Evolutionary conservation across 2,888 invertebrate species (phyloP), one percentile per base, ranked within the genome.

Genomic region (Drosophila prolongata): DNA sequence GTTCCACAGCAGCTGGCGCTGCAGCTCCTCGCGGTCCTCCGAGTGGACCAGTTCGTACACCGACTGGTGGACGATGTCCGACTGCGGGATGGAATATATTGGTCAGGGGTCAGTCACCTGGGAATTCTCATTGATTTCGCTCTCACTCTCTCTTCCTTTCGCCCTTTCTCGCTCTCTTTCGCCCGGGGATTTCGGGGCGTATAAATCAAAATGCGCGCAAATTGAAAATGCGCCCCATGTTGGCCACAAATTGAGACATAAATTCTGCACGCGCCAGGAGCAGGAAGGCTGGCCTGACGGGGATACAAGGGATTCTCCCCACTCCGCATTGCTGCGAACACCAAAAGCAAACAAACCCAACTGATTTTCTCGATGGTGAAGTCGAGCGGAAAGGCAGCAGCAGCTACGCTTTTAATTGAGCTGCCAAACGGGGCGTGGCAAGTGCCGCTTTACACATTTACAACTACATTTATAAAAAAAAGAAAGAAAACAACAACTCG

Each of bases 11-110:
- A 99, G 93, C 92, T 99, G 99, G 59, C 98, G 93, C 91, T 98
- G 98, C 65, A 99, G 94, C 92, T 99, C 99, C 92, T 99, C 99
- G 3, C 99, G 94, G 92, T 99, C 99, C 93, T 99, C 99, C 3
- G 98, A 99, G 93, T 99, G 99, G 74, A 99, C 99, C 92, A 99
- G 94, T 93, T 99, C 99, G 94, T 98, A 99, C 58, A 99, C 98
- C 78, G 98, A 98, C 92, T 99, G 99, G 93, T 99, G 99, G 68
- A 99, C 98, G 89, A 99, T 99, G 93, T 99, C 99, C 85, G 99
- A 99, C 99, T 99, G 94, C 37, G 95, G 49, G n/a, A 53, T 54
- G 30, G 30, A 8, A 9, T 27, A 53, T 47, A 40, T 54, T 49
- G 61, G 46, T 52, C 35, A 56, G 58, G 58, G 83, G 78, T 83